These are phyloP conservation scores for Heliangelus exortis DNA, from an alignment of 2,797 vertebrate species.

Conservation along the genomic window DNA sequence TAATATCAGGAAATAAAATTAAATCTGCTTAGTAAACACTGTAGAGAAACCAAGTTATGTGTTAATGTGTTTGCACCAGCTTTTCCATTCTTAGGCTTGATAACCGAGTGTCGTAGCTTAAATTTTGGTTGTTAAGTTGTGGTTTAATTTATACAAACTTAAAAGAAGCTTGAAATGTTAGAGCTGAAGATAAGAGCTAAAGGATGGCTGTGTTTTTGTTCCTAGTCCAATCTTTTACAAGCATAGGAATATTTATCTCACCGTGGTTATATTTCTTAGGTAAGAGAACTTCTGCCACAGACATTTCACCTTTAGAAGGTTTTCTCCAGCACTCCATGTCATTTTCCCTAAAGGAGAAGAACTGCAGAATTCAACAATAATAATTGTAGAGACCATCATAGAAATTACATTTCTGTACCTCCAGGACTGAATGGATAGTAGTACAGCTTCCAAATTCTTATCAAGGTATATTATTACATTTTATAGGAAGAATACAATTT, in stretches of 20 bases:
- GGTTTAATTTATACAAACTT: not conserved
- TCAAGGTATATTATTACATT: slow-evolving; percentile 40
- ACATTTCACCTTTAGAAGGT: not conserved
- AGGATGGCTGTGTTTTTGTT: not conserved
- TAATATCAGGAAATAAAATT: not conserved
- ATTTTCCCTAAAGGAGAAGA: slow-evolving; percentile 36
- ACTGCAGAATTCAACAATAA: slow-evolving; percentile 33
- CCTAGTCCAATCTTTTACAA: not conserved
- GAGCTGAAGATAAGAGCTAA: not conserved
- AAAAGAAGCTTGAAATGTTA: not conserved
- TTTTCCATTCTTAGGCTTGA: not conserved
- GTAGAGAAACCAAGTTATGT: not conserved
- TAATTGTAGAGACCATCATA: slow-evolving; percentile 37
- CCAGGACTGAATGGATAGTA: slow-evolving; percentile 44
- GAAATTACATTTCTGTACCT: slow-evolving; percentile 61
- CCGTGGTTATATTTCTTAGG: not conserved
- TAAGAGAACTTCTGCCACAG: not conserved
- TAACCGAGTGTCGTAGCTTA: not conserved
- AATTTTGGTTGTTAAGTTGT: not conserved
- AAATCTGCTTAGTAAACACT: not conserved
- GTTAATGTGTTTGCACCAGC: not conserved
- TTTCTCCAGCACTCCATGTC: slow-evolving; percentile 1
- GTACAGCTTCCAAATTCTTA: slow-evolving; percentile 29
- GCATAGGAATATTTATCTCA: not conserved
- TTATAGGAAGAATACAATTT: slow-evolving; percentile 53